Conservation (phyloP, 2,113 vertebrate species). For the Triplophysa dalaica region DNA sequence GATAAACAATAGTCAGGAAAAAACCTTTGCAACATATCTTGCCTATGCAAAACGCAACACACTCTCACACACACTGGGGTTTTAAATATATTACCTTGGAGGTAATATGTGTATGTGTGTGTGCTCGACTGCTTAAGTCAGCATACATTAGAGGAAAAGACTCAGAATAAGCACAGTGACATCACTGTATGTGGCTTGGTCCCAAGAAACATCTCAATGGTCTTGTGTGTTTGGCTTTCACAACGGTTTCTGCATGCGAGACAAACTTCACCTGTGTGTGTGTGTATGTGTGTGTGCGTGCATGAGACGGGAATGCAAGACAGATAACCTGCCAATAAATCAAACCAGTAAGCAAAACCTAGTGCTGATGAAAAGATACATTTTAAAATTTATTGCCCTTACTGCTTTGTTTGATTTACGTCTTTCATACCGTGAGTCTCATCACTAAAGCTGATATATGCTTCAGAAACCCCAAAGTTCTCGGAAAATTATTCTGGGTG, state of each 20-base stretch:
- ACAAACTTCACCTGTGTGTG: background rate
- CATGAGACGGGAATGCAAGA: background rate
- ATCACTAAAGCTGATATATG: background rate
- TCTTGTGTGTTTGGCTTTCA: constrained; percentile 50
- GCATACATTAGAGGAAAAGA: constrained; percentile 59
- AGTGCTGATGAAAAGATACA: constrained; percentile 29
- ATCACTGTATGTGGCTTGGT: constrained; percentile 56
- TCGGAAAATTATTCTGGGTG: background rate
- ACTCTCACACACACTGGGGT: constrained; percentile 6
- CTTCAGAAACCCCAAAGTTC: background rate
- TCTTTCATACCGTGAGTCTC: background rate
- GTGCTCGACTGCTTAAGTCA: constrained; percentile 56
- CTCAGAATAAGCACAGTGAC: constrained; percentile 58
- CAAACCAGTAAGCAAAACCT: constrained; percentile 3
- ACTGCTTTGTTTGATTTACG: constrained; percentile 17
- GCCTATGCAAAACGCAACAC: constrained; percentile 9
- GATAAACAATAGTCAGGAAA: background rate
- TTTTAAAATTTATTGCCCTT: constrained; percentile 12
- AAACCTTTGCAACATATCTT: background rate
- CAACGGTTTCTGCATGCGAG: constrained; percentile 18
- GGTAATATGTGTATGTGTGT: constrained; percentile 18
- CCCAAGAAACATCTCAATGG: constrained; percentile 51
- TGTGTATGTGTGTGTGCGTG: background rate
- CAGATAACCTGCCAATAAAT: constrained; percentile 14
- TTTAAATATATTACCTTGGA: constrained; percentile 45